A percentile compares a stretch with the other conserved stretches of the same genome.
Evolutionary conservation across 2,888 invertebrate species (phyloP).

Genomic region (Invenusta paracnida): DNA sequence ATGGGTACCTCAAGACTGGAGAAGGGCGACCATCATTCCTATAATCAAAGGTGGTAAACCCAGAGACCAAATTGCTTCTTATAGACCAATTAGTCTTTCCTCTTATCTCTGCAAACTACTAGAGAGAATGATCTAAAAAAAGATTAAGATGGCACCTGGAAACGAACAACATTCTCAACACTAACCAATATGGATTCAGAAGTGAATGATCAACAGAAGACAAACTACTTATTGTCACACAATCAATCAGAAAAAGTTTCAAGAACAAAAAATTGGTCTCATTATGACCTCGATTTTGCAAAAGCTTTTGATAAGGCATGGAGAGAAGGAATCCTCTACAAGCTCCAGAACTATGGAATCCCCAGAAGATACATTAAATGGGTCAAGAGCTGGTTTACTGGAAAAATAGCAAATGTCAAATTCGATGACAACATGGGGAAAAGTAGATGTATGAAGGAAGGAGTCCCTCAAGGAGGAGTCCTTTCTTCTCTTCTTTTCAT

Average conservation of each 20-base stretch:
- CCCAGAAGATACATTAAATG: neutral
- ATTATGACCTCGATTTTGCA: neutral
- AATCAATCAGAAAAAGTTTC: neutral
- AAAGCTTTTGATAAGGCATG: neutral
- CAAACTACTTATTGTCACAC: neutral
- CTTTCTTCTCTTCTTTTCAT: neutral
- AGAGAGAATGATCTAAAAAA: neutral
- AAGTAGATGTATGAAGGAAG: neutral
- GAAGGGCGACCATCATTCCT: neutral
- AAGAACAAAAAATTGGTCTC: no score
- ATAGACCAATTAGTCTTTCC: neutral
- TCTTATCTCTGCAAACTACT: constrained; percentile 13
- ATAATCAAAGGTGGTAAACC: neutral
- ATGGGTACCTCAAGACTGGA: constrained; percentile 16
- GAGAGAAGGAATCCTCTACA: neutral
- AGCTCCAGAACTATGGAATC: neutral
- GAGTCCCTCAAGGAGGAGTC: neutral
- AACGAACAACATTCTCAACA: neutral
- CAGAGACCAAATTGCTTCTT: constrained; percentile 10
- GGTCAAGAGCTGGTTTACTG: neutral
- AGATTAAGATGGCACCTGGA: neutral
- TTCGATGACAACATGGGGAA: neutral
- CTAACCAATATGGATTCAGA: neutral
- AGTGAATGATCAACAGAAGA: neutral
- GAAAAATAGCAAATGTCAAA: neutral